These are phyloP conservation scores for Tenrec ecaudatus DNA, from an alignment of 2,113 vertebrate species.

Conservation along the genomic window DNA sequence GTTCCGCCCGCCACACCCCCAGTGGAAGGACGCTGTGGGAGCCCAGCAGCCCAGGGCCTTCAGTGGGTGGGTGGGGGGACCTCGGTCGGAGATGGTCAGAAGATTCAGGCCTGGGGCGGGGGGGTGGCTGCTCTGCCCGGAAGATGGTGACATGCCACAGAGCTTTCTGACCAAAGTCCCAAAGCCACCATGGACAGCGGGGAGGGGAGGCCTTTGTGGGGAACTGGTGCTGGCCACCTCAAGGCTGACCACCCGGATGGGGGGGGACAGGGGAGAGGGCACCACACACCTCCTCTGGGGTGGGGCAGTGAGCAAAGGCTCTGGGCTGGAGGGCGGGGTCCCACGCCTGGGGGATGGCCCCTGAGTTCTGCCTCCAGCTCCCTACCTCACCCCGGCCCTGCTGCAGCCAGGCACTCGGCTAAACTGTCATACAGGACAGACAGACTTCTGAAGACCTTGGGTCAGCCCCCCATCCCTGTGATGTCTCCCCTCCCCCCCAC, in stretches of 20 bases:
- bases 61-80: not conserved
- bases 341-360: not conserved
- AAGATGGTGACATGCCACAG: not conserved
- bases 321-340: not conserved
- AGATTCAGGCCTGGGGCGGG: not conserved
- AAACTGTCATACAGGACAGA: not conserved
- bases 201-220: not conserved
- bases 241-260: not conserved
- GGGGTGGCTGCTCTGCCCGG: not conserved
- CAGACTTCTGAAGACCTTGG: not conserved
- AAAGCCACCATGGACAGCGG: not conserved
- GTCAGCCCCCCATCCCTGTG: not conserved
- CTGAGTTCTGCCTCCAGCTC: fast-evolving
- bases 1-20: not conserved
- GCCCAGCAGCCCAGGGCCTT: not conserved
- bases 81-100: not conserved
- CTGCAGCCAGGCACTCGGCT: no score
- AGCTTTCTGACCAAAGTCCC: not conserved
- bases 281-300: not conserved
- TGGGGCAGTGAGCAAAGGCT: not conserved
- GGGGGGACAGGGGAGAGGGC: no score
- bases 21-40: not conserved
- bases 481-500: not conserved
- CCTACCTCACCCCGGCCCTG: not conserved
- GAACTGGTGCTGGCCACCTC: not conserved